These are phyloP conservation scores for Adrianichthys oophorus DNA, from an alignment of 2,797 vertebrate species.

Conservation along the genomic window DNA sequence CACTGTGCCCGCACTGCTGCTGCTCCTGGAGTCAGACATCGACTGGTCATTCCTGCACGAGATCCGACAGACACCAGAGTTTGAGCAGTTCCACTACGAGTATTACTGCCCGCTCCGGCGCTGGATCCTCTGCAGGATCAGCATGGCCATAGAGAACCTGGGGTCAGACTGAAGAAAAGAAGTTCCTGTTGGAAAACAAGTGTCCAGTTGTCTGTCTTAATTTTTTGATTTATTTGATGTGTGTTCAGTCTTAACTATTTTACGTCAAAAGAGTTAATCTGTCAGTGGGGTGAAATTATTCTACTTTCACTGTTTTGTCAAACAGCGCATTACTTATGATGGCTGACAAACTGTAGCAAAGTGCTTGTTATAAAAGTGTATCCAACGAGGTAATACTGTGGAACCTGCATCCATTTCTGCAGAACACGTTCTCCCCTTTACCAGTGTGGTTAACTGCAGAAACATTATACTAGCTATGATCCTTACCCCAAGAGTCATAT, in stretches of 20 bases:
- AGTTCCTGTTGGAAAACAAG: constrained; percentile 1
- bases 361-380: constrained; percentile 8
- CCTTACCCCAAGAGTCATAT: constrained; percentile 20
- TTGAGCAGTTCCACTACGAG: constrained; percentile 95
- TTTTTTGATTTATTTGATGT: constrained; percentile 37
- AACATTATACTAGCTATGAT: not conserved
- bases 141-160: constrained; percentile 83
- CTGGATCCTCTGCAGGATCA: constrained; percentile 91
- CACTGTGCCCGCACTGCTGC: constrained; percentile 90
- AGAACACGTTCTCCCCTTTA: constrained; percentile 26
- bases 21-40: constrained; percentile 95
- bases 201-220: constrained; percentile 54
- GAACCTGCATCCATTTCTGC: constrained; percentile 4
- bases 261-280: constrained; percentile 15
- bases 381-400: constrained; percentile 1
- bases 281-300: constrained; percentile 18
- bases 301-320: constrained; percentile 12
- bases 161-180: constrained; percentile 81
- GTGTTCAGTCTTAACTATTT: constrained; percentile 34
- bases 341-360: not conserved
- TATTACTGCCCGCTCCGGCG: constrained; percentile 95
- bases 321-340: constrained; percentile 1
- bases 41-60: constrained; percentile 95
- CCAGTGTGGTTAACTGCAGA: constrained; percentile 9
- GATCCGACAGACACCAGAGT: constrained; percentile 95